Evolutionary conservation across 2,113 vertebrate genomes (phyloP).

Genomic region (Pangasianodon hypophthalmus): DNA sequence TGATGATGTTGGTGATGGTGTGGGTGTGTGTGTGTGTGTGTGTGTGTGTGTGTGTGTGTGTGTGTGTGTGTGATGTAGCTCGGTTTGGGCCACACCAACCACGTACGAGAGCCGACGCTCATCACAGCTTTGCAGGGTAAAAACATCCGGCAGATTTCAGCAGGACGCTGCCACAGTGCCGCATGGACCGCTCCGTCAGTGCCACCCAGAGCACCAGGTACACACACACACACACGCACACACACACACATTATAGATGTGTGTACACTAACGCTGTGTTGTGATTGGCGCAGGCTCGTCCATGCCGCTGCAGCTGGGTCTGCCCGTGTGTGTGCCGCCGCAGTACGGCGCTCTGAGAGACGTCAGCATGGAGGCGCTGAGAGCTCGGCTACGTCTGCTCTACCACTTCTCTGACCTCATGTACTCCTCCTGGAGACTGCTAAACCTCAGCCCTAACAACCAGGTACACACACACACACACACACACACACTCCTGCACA

Average conservation of each 20-base stretch:
- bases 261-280: neutral
- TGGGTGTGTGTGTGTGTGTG: conserved; percentile 14
- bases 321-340: conserved; percentile 75
- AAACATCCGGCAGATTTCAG: conserved; percentile 78
- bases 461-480: conserved; percentile 59
- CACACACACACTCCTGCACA: neutral
- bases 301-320: conserved; percentile 70
- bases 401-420: conserved; percentile 82
- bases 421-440: conserved; percentile 81
- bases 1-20: neutral
- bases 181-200: conserved; percentile 77
- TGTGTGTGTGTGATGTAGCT: conserved; percentile 63
- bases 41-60: conserved; percentile 6
- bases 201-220: conserved; percentile 74
- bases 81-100: conserved; percentile 75
- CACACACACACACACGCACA: neutral
- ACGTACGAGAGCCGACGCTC: conserved; percentile 74
- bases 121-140: conserved; percentile 73
- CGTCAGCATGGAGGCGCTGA: conserved; percentile 71
- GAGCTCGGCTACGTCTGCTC: conserved; percentile 74
- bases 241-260: neutral
- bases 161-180: conserved; percentile 78
- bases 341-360: conserved; percentile 78
- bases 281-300: conserved; percentile 34
- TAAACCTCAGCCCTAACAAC: conserved; percentile 73